Base-by-base conservation (phyloP, 1,140 invertebrate genomes). In the Nylanderia fulva region DNA sequence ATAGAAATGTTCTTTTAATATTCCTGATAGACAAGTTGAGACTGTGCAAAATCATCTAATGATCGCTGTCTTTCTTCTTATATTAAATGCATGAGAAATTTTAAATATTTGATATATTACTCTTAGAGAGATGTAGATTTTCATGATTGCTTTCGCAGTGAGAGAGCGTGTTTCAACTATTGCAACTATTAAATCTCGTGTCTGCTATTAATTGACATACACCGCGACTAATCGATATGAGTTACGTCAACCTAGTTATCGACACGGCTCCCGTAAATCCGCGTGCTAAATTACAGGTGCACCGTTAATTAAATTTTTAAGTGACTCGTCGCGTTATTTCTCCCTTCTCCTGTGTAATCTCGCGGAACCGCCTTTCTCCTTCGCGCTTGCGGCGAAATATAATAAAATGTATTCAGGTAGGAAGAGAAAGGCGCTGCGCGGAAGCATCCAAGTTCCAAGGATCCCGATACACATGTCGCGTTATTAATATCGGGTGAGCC, bases 401-500 rank as follows among this genome's bases (percentile, higher is more conserved):
- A 76, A 85, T 86, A 86, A 88, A 89, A 86, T 76, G 72, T 63
- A 58, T 77, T 68, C 54, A 84, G 54, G 36, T 39, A 58, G 72
- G 29, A 69, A 82, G 84, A 77, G 88, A 86, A 86, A 88, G 64
- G 72, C 21, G 63, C 68, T 76, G 88, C 85, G 56, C 85, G 90
- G 86, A 83, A 90, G 88, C 86, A 71, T 79, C 76, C 54, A 84
- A 84, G 36, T 87, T 75, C 15, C 66, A 84, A 48, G 75, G 66
- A 69, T 85, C 33, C 84, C 75, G 88, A 91, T 92, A 90, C 89
- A 92, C 87, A 87, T 90, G 90, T 90, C 85, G 88, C 91, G 86
- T 91, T 92, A 92, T 92, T 91, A 92, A 93, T 93, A 92, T 91
- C 85, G 86, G 39, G 64, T 82, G 83, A 64, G 36, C 36, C 88